phyloP scores from a whole-genome alignment of 2,888 invertebrate genomes.

The Callyntrura guangdongensis region DNA sequence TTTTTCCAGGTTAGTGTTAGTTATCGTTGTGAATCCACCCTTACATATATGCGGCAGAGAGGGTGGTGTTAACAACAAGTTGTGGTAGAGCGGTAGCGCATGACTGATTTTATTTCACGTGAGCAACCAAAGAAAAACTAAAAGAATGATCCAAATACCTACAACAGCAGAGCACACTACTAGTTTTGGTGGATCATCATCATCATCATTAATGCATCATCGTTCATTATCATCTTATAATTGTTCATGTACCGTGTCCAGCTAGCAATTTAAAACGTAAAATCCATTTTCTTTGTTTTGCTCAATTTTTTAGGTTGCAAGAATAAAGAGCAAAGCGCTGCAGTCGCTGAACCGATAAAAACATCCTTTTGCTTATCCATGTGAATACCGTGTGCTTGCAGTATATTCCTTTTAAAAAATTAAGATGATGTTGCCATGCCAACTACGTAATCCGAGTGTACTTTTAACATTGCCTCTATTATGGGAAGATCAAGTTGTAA shows the following conservation, averaged over 20 bases:
- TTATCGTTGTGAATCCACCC: too few species aligned
- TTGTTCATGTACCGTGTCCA: conserved; percentile 21
- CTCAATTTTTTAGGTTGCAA: background rate
- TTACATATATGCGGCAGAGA: background rate
- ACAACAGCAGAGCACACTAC: background rate
- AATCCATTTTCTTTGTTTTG: background rate
- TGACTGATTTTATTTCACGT: background rate
- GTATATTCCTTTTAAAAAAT: background rate
- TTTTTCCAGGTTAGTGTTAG: too few species aligned
- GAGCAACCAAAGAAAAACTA: too few species aligned
- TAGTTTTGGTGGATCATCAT: background rate
- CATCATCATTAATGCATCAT: background rate
- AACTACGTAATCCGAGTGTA: too few species aligned
- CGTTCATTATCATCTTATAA: background rate
- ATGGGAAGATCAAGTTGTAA: too few species aligned
- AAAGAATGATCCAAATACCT: background rate
- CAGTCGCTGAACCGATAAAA: conserved; percentile 20
- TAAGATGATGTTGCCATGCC: too few species aligned
- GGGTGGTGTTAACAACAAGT: background rate
- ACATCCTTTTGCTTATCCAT: background rate
- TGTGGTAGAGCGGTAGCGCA: background rate
- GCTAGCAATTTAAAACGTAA: conserved; percentile 6
- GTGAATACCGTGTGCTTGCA: background rate
- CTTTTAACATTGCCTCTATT: too few species aligned
- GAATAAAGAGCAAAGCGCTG: background rate